Conservation (phyloP, 2,113 vertebrate genomes). For the Polypterus senegalus region DNA sequence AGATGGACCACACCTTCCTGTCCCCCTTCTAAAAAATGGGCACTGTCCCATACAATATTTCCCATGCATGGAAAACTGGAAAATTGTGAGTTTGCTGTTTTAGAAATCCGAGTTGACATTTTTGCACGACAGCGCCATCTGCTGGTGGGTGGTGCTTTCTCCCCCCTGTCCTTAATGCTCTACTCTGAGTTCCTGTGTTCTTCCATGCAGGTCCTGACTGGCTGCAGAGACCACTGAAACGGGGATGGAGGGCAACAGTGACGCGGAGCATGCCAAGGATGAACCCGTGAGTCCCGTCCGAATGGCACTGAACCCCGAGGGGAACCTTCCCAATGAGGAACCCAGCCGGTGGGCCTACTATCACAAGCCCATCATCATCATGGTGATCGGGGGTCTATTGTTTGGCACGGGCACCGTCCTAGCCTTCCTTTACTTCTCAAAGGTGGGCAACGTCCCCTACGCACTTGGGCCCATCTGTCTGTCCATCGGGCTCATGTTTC, state of each 20-base stretch:
- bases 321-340: neutral
- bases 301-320: constrained; percentile 9
- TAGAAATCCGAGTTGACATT: too few relatives aligned
- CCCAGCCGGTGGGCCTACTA: constrained; percentile 29
- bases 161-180: too few relatives aligned
- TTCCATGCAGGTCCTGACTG: constrained; percentile 1
- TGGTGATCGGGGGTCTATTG: constrained; percentile 31
- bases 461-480: constrained; percentile 33
- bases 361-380: constrained; percentile 37
- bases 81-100: too few relatives aligned
- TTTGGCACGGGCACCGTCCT: constrained; percentile 20
- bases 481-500: constrained; percentile 37
- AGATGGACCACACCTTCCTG: too few relatives aligned
- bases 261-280: neutral
- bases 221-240: neutral
- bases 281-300: constrained; percentile 2
- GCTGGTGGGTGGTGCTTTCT: too few relatives aligned
- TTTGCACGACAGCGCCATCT: too few relatives aligned
- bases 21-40: too few relatives aligned
- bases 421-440: constrained; percentile 25
- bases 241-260: neutral
- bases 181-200: neutral
- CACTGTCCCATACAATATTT: too few relatives aligned
- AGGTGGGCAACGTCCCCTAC: constrained; percentile 3
- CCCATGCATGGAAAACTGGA: too few relatives aligned